Evolutionary conservation across 2,113 vertebrate genomes (phyloP).

Genomic region (Hippocampus zosterae): DNA sequence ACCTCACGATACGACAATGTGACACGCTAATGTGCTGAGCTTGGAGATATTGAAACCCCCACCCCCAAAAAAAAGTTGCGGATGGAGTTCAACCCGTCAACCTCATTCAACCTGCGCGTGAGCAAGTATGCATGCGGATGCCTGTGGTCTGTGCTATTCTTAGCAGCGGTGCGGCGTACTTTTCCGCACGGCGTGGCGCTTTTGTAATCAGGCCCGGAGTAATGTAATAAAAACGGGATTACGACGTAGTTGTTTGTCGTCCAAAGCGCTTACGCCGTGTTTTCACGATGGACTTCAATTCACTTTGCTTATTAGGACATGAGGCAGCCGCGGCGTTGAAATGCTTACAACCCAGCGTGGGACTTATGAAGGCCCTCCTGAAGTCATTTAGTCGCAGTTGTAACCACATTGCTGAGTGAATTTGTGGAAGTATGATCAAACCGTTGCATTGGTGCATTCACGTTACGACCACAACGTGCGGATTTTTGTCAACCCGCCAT

Average conservation of each 20-base stretch:
- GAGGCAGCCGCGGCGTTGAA: slow-evolving; percentile 28
- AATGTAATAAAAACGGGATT: slow-evolving; percentile 70
- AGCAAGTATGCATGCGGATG: not conserved
- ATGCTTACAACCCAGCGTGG: slow-evolving; percentile 45
- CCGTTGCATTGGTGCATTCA: slow-evolving; percentile 11
- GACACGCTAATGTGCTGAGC: too few relatives aligned
- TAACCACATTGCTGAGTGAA: slow-evolving; percentile 5
- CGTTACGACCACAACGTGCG: too few relatives aligned
- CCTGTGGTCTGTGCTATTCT: slow-evolving; percentile 24
- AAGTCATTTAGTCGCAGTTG: slow-evolving; percentile 9
- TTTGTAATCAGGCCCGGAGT: slow-evolving; percentile 45
- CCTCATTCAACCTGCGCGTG: slow-evolving; percentile 51
- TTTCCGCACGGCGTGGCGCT: slow-evolving; percentile 46
- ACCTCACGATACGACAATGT: too few relatives aligned
- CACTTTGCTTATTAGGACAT: slow-evolving; percentile 38
- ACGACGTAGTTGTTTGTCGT: slow-evolving; percentile 44
- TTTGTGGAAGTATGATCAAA: slow-evolving; percentile 22
- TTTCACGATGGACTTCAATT: slow-evolving; percentile 47
- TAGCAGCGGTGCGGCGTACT: slow-evolving; percentile 33
- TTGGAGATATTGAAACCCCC: too few relatives aligned
- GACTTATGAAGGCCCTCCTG: slow-evolving; percentile 37
- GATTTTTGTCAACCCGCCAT: too few relatives aligned
- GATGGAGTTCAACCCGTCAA: slow-evolving; percentile 48
- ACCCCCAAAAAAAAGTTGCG: too few relatives aligned
- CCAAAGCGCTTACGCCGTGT: slow-evolving; percentile 43